Conservation (phyloP, 2,797 vertebrate genomes). For the Microcaecilia unicolor region DNA sequence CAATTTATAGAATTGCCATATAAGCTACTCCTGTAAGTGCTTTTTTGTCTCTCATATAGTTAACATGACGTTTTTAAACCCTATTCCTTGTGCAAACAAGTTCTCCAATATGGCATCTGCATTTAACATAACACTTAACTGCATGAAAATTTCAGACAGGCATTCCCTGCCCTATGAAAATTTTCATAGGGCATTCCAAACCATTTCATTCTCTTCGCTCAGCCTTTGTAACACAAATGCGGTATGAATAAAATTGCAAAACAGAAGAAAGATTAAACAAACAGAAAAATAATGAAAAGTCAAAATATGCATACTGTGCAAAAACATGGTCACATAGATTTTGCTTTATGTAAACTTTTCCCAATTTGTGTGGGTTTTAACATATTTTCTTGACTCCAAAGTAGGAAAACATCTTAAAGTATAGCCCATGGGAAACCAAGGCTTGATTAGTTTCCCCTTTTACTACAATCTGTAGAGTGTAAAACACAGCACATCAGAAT, state of each 20-base stretch:
- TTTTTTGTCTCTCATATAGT: no score
- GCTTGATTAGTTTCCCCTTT: constrained; percentile 69
- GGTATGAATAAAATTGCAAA: constrained; percentile 30
- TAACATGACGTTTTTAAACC: no score
- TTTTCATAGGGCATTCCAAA: constrained; percentile 9
- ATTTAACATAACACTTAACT: no score
- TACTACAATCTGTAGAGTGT: constrained; percentile 65
- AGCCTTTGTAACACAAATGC: constrained; percentile 20
- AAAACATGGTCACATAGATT: constrained; percentile 39
- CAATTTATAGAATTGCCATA: no score
- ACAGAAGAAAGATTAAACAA: constrained; percentile 40
- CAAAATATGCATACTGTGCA: constrained; percentile 48
- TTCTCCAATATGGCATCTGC: no score
- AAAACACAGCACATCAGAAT: constrained; percentile 70
- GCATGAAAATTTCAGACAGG: no score
- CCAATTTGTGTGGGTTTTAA: constrained; percentile 49
- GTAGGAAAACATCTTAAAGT: constrained; percentile 58
- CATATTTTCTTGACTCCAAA: constrained; percentile 59
- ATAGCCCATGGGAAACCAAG: constrained; percentile 60
- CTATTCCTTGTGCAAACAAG: no score
- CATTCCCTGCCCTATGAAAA: no score
- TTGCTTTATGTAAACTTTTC: constrained; percentile 52
- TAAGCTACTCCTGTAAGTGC: no score
- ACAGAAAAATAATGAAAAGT: constrained; percentile 50
- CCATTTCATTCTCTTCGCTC: not conserved